Evolutionary conservation across 2,797 vertebrate genomes (phyloP).

Genomic region (Todus mexicanus): DNA sequence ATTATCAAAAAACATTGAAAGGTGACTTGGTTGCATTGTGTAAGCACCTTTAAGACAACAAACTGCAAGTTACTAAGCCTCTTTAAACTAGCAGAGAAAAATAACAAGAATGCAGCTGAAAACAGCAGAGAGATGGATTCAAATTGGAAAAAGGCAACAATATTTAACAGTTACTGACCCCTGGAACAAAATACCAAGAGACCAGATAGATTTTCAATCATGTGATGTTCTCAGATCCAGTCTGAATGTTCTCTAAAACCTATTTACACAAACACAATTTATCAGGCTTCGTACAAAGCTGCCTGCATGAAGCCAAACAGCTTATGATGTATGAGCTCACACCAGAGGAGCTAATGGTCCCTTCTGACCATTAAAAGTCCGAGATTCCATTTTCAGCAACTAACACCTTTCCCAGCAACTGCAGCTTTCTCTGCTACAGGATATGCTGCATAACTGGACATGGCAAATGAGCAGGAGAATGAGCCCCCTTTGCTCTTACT

Average conservation of each 20-base stretch:
- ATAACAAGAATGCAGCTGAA: background rate
- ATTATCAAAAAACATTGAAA: constrained; percentile 3
- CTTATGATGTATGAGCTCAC: background rate
- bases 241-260: background rate
- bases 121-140: background rate
- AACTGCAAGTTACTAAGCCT: background rate
- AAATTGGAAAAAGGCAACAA: background rate
- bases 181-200: background rate
- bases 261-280: background rate
- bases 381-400: background rate
- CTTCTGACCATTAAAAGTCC: background rate
- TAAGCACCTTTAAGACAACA: background rate
- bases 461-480: background rate
- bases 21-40: background rate
- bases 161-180: background rate
- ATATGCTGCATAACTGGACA: background rate
- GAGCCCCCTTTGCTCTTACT: background rate
- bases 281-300: background rate
- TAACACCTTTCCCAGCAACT: background rate
- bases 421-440: background rate
- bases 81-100: background rate
- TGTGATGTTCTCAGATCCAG: background rate
- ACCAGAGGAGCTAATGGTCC: background rate
- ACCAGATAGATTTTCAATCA: background rate
- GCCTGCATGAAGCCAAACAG: background rate